phyloP scores from a whole-genome alignment of 2,888 invertebrate genomes.

The Scrobipalpa atriplicella region DNA sequence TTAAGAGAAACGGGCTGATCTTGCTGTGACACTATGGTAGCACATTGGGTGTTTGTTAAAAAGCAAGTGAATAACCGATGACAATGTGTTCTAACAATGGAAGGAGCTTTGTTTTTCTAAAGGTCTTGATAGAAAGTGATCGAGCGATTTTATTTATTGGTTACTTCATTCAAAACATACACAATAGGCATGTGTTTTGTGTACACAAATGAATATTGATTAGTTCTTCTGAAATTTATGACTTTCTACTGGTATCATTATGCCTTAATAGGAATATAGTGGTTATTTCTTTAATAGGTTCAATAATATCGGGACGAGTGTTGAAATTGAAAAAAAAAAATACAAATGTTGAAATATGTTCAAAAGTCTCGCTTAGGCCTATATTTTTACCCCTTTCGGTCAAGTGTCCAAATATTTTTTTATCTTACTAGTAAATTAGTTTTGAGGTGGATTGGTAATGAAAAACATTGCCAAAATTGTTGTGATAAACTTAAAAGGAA shows the following conservation, averaged over 20 bases:
- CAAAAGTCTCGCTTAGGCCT: too few relatives aligned
- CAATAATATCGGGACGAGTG: too few relatives aligned
- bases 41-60: conserved; percentile 49
- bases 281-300: too few relatives aligned
- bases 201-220: conserved; percentile 12
- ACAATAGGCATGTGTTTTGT: conserved; percentile 25
- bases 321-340: too few relatives aligned
- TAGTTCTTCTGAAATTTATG: background rate
- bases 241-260: too few relatives aligned
- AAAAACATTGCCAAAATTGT: background rate
- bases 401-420: too few relatives aligned
- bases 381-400: too few relatives aligned
- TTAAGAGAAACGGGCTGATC: too few relatives aligned
- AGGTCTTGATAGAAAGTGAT: conserved; percentile 60
- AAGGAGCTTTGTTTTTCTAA: conserved; percentile 42
- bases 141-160: conserved; percentile 41
- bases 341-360: too few relatives aligned
- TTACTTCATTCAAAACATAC: background rate
- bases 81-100: conserved; percentile 57
- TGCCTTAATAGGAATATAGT: too few relatives aligned
- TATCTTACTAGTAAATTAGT: too few relatives aligned
- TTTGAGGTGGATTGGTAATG: background rate
- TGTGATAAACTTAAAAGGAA: background rate
- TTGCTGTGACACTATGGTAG: conserved; percentile 38
- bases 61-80: conserved; percentile 55